Conservation (phyloP, 92 coral and sea anemone genomes). For the Phenganax marumi region DNA sequence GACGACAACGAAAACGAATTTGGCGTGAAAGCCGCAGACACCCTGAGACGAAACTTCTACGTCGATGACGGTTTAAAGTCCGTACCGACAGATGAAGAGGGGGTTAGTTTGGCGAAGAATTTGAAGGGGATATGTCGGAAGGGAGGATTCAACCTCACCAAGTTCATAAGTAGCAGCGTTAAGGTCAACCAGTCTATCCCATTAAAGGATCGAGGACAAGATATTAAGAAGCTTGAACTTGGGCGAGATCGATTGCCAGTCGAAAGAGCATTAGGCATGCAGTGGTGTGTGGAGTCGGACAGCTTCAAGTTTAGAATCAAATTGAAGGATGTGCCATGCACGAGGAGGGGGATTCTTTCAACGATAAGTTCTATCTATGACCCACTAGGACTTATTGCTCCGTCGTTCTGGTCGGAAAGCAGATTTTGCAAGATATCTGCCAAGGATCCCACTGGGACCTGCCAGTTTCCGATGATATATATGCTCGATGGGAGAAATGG, state of each 20-base stretch:
- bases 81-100: neutral
- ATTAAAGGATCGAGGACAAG: slow-evolving; percentile 41
- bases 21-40: slow-evolving; percentile 1
- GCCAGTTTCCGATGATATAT: slow-evolving; percentile 48
- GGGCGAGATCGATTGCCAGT: slow-evolving; percentile 42
- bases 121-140: slow-evolving; percentile 15
- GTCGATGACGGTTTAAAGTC: too few species aligned
- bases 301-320: slow-evolving; percentile 44
- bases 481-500: slow-evolving; percentile 56
- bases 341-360: slow-evolving; percentile 46
- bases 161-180: slow-evolving; percentile 32
- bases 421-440: slow-evolving; percentile 52
- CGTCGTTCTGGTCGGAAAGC: slow-evolving; percentile 42
- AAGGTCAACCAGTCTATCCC: slow-evolving; percentile 34
- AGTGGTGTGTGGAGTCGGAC: slow-evolving; percentile 57
- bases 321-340: slow-evolving; percentile 46
- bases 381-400: slow-evolving; percentile 54
- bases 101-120: neutral
- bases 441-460: slow-evolving; percentile 51
- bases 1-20: neutral
- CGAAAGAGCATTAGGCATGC: slow-evolving; percentile 53
- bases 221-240: slow-evolving; percentile 43
- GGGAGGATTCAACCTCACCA: slow-evolving; percentile 27
- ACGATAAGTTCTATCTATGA: slow-evolving; percentile 52
- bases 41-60: neutral